These are phyloP conservation scores for Lissonota sp. DNA, from an alignment of 2,888 invertebrate species.

Conservation along the genomic window DNA sequence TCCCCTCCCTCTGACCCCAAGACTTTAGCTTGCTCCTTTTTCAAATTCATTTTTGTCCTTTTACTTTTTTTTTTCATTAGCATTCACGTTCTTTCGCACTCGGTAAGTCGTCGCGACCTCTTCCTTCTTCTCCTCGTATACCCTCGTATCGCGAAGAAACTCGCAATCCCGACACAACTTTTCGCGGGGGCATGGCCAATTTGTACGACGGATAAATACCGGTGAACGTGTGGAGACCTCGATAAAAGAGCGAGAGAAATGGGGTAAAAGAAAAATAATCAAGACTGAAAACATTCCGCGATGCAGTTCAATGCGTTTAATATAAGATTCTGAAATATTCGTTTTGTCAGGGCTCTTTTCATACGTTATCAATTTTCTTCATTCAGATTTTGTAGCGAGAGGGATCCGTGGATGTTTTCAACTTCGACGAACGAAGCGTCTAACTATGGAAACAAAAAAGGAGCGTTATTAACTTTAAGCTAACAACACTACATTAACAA, in stretches of 20 bases:
- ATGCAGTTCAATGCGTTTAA: not conserved
- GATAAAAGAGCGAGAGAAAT: conserved; percentile 7
- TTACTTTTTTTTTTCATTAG: conserved; percentile 63
- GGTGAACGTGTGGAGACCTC: conserved; percentile 30
- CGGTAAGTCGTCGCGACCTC: conserved; percentile 3
- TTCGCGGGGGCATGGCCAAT: conserved; percentile 76
- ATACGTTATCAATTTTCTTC: too few relatives aligned
- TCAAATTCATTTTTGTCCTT: not conserved
- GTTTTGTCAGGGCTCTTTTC: too few relatives aligned
- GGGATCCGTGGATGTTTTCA: too few relatives aligned
- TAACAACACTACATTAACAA: too few relatives aligned
- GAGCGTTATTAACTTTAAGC: too few relatives aligned
- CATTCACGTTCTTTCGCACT: conserved; percentile 61
- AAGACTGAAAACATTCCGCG: conserved; percentile 1
- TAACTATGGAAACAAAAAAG: too few relatives aligned
- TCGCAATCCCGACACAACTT: conserved; percentile 79
- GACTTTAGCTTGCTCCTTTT: too few relatives aligned
- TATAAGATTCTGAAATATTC: too few relatives aligned
- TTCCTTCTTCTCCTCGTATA: not conserved
- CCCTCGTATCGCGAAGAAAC: conserved; percentile 49
- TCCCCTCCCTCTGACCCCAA: too few relatives aligned
- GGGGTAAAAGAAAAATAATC: conserved; percentile 13
- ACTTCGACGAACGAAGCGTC: too few relatives aligned
- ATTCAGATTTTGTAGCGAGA: too few relatives aligned
- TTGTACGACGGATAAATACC: conserved; percentile 78